These are phyloP conservation scores for Himalopsyche tibetana DNA, from an alignment of 2,888 invertebrate species.

Conservation along the genomic window DNA sequence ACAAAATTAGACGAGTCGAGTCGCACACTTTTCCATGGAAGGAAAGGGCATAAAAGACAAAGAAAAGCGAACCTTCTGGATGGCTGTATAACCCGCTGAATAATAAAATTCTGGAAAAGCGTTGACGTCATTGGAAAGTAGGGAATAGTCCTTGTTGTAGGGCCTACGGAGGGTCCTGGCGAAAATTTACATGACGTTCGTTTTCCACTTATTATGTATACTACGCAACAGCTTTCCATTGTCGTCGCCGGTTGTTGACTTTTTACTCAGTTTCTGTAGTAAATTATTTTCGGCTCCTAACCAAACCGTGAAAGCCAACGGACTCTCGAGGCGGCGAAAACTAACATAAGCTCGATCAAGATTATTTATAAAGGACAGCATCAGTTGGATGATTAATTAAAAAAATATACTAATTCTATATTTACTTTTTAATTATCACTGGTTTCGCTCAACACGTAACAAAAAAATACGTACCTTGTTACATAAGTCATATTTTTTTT, in stretches of 20 bases:
- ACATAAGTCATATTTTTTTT: too few relatives aligned
- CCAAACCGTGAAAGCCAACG: not conserved
- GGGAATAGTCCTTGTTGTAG: conserved; percentile 4
- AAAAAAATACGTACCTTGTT: too few relatives aligned
- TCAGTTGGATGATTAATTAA: too few relatives aligned
- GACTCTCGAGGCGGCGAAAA: not conserved
- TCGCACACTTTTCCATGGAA: not conserved
- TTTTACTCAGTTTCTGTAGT: conserved; percentile 26
- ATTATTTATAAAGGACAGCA: too few relatives aligned
- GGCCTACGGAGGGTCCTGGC: not conserved
- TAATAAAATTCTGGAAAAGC: conserved; percentile 26
- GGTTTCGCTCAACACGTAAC: too few relatives aligned
- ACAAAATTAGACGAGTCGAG: conserved; percentile 25
- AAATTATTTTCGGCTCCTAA: conserved; percentile 3
- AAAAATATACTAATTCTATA: too few relatives aligned
- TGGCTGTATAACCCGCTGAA: conserved; percentile 14
- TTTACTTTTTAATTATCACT: too few relatives aligned
- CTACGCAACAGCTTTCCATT: conserved; percentile 4
- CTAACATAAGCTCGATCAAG: not conserved
- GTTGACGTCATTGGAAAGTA: conserved; percentile 26
- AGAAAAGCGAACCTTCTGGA: not conserved
- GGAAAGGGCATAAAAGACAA: conserved; percentile 26
- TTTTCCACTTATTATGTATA: conserved; percentile 26
- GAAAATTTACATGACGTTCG: conserved; percentile 26
- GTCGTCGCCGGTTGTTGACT: conserved; percentile 3